Evolutionary conservation across 2,797 vertebrate genomes (phyloP).

Genomic region (Rhodeus uyekii): DNA sequence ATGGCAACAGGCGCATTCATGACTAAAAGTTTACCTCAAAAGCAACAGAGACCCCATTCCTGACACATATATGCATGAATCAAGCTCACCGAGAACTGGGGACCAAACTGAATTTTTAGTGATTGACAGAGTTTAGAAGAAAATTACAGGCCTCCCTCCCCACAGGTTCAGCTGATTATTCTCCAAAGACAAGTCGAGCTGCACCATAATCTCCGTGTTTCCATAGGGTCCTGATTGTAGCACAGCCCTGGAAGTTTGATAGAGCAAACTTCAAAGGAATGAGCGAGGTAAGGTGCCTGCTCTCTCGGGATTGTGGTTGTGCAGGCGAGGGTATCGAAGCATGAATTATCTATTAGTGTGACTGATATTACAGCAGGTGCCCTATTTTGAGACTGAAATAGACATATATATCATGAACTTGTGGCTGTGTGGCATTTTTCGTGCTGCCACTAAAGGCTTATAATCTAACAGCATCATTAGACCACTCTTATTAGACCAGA

Average conservation of each 20-base stretch:
- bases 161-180: constrained; percentile 70
- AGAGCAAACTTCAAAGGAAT: constrained; percentile 65
- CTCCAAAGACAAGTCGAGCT: constrained; percentile 64
- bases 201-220: constrained; percentile 69
- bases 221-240: constrained; percentile 62
- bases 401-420: constrained; percentile 60
- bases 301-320: constrained; percentile 51
- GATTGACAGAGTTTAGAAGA: constrained; percentile 59
- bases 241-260: constrained; percentile 67
- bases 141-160: constrained; percentile 67
- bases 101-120: constrained; percentile 42
- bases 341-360: constrained; percentile 62
- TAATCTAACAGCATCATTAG: constrained; percentile 20
- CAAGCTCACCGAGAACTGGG: constrained; percentile 1
- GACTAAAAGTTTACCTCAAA: background rate
- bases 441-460: constrained; percentile 45
- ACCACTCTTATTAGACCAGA: constrained; percentile 12
- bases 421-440: constrained; percentile 47
- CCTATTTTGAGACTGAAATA: constrained; percentile 58
- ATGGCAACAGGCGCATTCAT: background rate
- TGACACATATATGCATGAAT: background rate
- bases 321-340: constrained; percentile 52
- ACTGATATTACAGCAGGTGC: constrained; percentile 61
- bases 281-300: constrained; percentile 51
- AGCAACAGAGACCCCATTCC: background rate